Evolutionary conservation across 2,888 invertebrate genomes (phyloP), one percentile per base, ranked within the genome.

Genomic region (Podabrus alpinus): DNA sequence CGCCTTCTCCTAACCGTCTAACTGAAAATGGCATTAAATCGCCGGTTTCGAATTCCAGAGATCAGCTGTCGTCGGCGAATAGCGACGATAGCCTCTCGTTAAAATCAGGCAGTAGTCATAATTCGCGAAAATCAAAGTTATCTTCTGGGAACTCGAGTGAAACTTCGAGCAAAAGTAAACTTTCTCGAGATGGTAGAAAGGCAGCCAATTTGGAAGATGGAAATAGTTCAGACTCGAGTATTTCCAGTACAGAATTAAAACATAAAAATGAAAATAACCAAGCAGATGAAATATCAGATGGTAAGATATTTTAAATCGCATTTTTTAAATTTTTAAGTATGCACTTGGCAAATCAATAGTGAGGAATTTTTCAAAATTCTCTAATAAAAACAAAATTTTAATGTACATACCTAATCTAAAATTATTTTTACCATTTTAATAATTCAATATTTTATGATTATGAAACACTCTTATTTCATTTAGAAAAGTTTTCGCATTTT

Each of bases 221-320:
- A 15, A 86, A 85, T 76, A 82, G 84, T 25, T 87, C 87, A 9
- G 87, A 87, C 84, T 87, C 86, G 0, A 87, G 86, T 75, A 79
- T 82, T 29, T 86, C 86, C 17, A 88, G 87, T 79, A 81, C 84
- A 10, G 86, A 86, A 82, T 85, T 86, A 7, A 64, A 64, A n/a
- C 62, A 21, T n/a, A 64, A 64, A 64, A 64, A 19, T 19, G 19
- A 19, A 64, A 21, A 64, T 64, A 17, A 64, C 16, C 86, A 86
- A 82, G 85, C 91, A 68, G 92, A 92, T 86, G 91, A 91, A 86
- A 91, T 92, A 83, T 92, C 92, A 75, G 92, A 92, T 83, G 91
- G 91, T 91, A 87, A 82, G 78, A 79, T 19, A 73, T 67, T 71
- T 71, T 16, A 59, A 25, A 17, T 72, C 11, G 4, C 5, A n/a